A percentile compares a stretch with the other conserved stretches of the same genome.
Conservation (phyloP, 2,797 vertebrate genomes). For the Hylomyscus alleni region DNA sequence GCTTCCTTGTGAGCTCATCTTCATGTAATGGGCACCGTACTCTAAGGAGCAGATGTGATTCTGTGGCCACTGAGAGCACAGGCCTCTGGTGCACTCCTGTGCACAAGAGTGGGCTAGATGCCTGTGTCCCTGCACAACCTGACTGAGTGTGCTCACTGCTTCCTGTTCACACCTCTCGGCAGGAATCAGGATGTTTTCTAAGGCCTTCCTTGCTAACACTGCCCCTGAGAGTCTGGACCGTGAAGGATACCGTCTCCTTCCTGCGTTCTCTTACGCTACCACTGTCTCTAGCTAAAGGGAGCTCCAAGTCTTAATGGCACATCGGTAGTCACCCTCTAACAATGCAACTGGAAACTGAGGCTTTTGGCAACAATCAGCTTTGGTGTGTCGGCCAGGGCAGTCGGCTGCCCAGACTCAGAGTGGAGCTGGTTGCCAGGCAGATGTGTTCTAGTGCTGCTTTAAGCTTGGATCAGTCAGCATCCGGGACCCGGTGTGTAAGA, state of each 20-base stretch:
- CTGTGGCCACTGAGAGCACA: neutral
- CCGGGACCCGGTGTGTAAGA: neutral
- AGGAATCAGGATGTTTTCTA: too few relatives aligned
- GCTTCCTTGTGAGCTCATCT: too few relatives aligned
- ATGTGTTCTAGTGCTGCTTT: neutral
- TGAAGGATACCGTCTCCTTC: too few relatives aligned
- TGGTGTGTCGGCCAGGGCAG: accelerated
- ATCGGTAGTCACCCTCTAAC: neutral
- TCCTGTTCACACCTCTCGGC: neutral
- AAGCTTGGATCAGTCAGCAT: accelerated
- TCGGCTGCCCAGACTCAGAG: accelerated
- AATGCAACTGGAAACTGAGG: neutral
- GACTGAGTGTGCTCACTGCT: accelerated
- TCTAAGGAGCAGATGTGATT: neutral
- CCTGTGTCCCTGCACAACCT: accelerated
- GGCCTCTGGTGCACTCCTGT: neutral
- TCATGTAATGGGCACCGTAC: accelerated
- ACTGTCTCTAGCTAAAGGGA: neutral
- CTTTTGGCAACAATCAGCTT: accelerated
- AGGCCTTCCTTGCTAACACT: accelerated
- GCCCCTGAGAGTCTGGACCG: neutral
- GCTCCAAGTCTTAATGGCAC: accelerated
- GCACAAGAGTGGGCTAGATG: neutral
- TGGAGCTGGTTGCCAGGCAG: neutral
- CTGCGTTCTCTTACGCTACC: neutral